Base-by-base conservation (phyloP, 2,797 vertebrate species). In the Chromis chromis region DNA sequence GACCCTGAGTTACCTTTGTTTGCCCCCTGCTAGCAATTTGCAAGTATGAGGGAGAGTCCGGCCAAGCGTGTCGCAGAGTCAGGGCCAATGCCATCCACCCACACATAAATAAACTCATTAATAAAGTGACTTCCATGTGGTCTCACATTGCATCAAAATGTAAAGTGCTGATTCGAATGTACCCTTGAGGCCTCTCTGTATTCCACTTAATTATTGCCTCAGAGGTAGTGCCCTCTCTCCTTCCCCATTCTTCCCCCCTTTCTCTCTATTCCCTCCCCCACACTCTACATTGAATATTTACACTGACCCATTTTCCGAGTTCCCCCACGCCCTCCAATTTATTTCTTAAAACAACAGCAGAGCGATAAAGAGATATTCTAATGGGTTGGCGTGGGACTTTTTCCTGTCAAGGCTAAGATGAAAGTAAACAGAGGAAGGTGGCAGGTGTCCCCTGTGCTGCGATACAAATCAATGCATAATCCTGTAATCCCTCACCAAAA, bases 21-120 rank as follows among this genome's bases (percentile, higher is more conserved):
- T 83, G 74, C 81, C 81, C 85, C 82, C 67, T 79, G 77, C 67
- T 66, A 73, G 77, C 78, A 80, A 89, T 90, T 86, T 91, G 87
- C 89, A 88, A 86, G 85, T 83, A 74, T 46, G 81, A 86, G 78
- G 55, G 65, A 74, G 76, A 75, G 77, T 73, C 82, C 54, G 63
- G 70, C 76, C 81, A 77, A 90, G 81, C 84, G 66, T 88, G 89
- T 84, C 81, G 27, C 80, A 24, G 72, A 84, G 87, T 83, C 79
- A 66, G 82, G 84, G 81, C 78, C 53, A 85, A 86, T 76, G 82
- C 62, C 79, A 54, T 76, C 82, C 79, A 55, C 67, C 48, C 85
- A 60, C 77, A 84, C 82, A 86, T 86, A 88, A 86, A 88, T 83
- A 78, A 87, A 80, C 71, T 84, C 81, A 89, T 91, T 89, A 89